Evolutionary conservation across 2,797 vertebrate species (phyloP).

Genomic region (Coregonus ussuriensis): DNA sequence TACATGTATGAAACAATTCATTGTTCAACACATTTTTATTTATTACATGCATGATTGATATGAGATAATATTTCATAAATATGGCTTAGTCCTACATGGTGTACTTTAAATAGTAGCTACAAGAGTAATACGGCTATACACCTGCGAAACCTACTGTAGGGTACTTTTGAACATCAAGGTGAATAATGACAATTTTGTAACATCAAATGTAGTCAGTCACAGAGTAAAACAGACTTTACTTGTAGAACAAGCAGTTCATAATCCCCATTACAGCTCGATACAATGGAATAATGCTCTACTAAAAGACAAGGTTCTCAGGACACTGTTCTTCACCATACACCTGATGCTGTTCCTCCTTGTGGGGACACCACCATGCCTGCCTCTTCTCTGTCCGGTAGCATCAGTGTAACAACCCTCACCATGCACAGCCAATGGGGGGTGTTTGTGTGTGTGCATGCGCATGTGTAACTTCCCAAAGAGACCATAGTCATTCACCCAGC

Average conservation of each 20-base stretch:
- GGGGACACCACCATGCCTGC: slow-evolving; percentile 37
- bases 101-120: background rate
- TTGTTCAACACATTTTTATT: no score
- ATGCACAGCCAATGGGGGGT: slow-evolving; percentile 58
- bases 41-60: background rate
- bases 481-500: slow-evolving; percentile 17
- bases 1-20: no score
- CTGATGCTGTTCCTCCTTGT: slow-evolving; percentile 31
- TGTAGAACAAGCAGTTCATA: slow-evolving; percentile 17
- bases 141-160: no score
- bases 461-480: slow-evolving; percentile 58
- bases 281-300: slow-evolving; percentile 11
- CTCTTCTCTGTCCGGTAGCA: slow-evolving; percentile 37
- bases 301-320: slow-evolving; percentile 30
- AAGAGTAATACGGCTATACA: no score
- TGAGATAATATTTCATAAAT: background rate
- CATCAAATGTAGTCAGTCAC: background rate
- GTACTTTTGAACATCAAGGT: no score
- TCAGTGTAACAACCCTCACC: slow-evolving; percentile 55
- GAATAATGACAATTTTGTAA: no score
- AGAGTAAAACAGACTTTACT: slow-evolving; percentile 19
- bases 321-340: slow-evolving; percentile 19
- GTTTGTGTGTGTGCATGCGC: slow-evolving; percentile 64
- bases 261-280: background rate
- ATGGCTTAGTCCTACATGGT: background rate